These are phyloP conservation scores for Aphelinus certus DNA, from an alignment of 1,140 invertebrate species.

Conservation along the genomic window DNA sequence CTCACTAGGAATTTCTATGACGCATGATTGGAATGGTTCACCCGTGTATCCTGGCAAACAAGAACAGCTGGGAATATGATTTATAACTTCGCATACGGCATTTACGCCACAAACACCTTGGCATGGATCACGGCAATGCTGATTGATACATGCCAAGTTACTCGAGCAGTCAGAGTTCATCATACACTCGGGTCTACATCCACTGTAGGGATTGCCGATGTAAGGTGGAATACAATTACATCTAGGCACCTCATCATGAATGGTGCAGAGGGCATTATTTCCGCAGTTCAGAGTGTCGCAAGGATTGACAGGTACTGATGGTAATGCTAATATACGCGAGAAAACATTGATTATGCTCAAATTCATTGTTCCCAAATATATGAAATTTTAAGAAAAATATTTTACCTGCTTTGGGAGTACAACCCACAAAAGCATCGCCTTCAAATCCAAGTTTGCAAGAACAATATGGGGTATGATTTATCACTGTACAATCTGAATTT, in stretches of 20 bases:
- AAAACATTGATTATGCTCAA: slow-evolving; percentile 26
- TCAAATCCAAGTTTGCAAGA: slow-evolving; percentile 79
- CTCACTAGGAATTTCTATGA: slow-evolving; percentile 57
- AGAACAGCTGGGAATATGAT: slow-evolving; percentile 83
- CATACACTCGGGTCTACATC: slow-evolving; percentile 83
- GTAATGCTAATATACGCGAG: slow-evolving; percentile 14
- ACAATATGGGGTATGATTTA: slow-evolving; percentile 84
- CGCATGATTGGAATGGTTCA: slow-evolving; percentile 84
- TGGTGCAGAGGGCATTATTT: slow-evolving; percentile 79
- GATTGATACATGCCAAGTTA: slow-evolving; percentile 82
- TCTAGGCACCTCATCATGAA: slow-evolving; percentile 73
- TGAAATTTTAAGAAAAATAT: background rate
- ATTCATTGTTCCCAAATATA: background rate
- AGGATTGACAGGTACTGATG: slow-evolving; percentile 67
- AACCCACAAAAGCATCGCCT: slow-evolving; percentile 85
- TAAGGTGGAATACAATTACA: slow-evolving; percentile 88
- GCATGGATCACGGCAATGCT: slow-evolving; percentile 87
- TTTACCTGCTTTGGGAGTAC: slow-evolving; percentile 65
- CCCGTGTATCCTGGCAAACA: slow-evolving; percentile 80
- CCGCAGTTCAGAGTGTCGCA: slow-evolving; percentile 86
- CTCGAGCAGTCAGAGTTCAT: slow-evolving; percentile 82
- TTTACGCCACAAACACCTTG: slow-evolving; percentile 83
- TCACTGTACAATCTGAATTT: slow-evolving; percentile 82
- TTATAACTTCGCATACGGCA: slow-evolving; percentile 80
- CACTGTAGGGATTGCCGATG: slow-evolving; percentile 81